A percentile compares a stretch with the other conserved stretches of the same genome.
phyloP scores from a whole-genome alignment of 1,140 invertebrate species.

The Lepidurus couesii region DNA sequence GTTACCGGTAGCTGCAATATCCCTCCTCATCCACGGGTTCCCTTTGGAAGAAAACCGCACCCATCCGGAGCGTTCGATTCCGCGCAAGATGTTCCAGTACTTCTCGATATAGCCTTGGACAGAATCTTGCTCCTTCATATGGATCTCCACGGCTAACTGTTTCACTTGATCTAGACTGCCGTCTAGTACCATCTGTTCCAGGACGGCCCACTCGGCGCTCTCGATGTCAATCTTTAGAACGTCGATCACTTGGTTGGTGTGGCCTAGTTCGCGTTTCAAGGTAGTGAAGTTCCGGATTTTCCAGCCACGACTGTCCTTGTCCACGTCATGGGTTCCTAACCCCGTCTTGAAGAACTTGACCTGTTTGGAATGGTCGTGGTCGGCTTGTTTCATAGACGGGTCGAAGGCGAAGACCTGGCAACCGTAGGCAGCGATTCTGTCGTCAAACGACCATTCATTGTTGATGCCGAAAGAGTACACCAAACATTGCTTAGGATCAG shows the following conservation, averaged over 20 bases:
- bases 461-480: conserved; percentile 40
- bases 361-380: background rate
- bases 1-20: background rate
- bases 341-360: conserved; percentile 26
- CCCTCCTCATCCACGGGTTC: conserved; percentile 15
- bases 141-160: conserved; percentile 30
- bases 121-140: background rate
- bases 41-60: conserved; percentile 27
- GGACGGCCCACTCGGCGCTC: conserved; percentile 36
- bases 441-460: conserved; percentile 39
- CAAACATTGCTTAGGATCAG: conserved; percentile 30
- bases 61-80: conserved; percentile 22
- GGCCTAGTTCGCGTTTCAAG: conserved; percentile 23
- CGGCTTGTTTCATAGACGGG: conserved; percentile 34
- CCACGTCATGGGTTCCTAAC: background rate
- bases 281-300: background rate
- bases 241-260: conserved; percentile 34
- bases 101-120: background rate
- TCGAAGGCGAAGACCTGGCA: conserved; percentile 41
- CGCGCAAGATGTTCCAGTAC: background rate
- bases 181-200: conserved; percentile 34
- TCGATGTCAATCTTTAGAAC: conserved; percentile 37
- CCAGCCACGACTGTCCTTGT: conserved; percentile 16
- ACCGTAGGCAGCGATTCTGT: conserved; percentile 36
- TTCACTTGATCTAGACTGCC: conserved; percentile 28